Base-by-base conservation (phyloP, 2,888 invertebrate species). In the Philonicus albiceps region DNA sequence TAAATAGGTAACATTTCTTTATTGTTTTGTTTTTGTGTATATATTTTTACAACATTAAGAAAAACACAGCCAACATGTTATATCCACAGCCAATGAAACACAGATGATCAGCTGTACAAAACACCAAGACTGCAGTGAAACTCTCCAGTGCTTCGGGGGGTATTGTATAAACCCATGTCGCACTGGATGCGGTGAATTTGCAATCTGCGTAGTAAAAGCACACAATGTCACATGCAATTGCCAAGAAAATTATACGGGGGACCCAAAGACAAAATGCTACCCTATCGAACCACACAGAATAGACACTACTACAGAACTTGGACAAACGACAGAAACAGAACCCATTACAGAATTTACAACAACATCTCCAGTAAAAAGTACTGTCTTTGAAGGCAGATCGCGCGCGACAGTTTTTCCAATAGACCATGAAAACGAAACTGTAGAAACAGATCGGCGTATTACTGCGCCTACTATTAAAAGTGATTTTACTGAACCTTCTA, bases 221-320 rank as follows among this genome's bases (percentile, higher is more conserved):
- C 93, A 93, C 89, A 89, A 87, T 88, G 89, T 91, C 76, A 89
- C 87, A 86, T 98, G 98, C 90, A 96, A 96, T 91, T 98, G 98
- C 91, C 96, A 97, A 4, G 93, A 94, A 73, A 96, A 96, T 86
- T 97, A 95, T 91, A 96, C 96, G 90, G 97, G 96, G 85, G 96
- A 97, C 92, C 96, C 97, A 8, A 96, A 96, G 30, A 53, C 88
- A 37, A 89, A 90, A 88, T 92, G 92, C 89, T 88, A 89, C 88
- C 89, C 90, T 43, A 30, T 64, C 11, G 86, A 85, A 72, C 80
- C 86, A 73, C 86, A 86, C 78, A 87, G 43, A 30, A 95, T 90
- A 95, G 40, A 55, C 13, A 64, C 19, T 31, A 74, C 74, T 27
- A 43, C 31, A 49, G 40, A 81, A 40, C 16, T 30, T n/a, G 16